Conservation (phyloP, 2,888 invertebrate genomes). For the Linnaemya tessellans region DNA sequence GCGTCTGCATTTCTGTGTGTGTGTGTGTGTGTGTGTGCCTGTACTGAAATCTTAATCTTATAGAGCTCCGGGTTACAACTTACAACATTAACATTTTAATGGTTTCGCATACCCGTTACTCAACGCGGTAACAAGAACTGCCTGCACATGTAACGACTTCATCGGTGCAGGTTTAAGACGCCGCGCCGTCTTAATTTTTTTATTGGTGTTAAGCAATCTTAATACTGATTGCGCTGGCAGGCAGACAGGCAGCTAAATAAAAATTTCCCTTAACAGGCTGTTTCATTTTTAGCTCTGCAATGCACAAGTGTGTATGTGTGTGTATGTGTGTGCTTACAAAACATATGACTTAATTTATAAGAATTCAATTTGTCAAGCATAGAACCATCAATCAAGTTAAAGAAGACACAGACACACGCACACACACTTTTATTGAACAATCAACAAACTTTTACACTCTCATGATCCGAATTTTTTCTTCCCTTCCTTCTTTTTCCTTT, state of each 20-base stretch:
- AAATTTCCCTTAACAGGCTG: background rate
- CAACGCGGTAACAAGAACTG: background rate
- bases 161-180: conserved; percentile 15
- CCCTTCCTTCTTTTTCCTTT: background rate
- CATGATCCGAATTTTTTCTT: background rate
- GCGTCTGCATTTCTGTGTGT: background rate
- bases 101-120: conserved; percentile 2
- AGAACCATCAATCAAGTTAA: conserved; percentile 66
- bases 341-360: conserved; percentile 71
- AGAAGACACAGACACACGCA: conserved; percentile 19
- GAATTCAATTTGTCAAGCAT: conserved; percentile 72
- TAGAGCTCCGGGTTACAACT: conserved; percentile 23
- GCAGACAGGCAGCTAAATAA: conserved; percentile 5
- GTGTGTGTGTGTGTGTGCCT: background rate
- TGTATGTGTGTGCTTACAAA: conserved; percentile 26
- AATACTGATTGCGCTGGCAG: conserved; percentile 31
- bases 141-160: conserved; percentile 35
- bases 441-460: conserved; percentile 4
- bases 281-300: background rate
- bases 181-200: conserved; percentile 28
- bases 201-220: conserved; percentile 51
- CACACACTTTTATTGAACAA: conserved; percentile 7
- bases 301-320: background rate
- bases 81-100: conserved; percentile 56
- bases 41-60: conserved; percentile 44